Percentiles rank a stretch among this genome's conserved stretches.
phyloP scores from a whole-genome alignment of 2,888 invertebrate species.

The Nematopogon swammerdamellus region DNA sequence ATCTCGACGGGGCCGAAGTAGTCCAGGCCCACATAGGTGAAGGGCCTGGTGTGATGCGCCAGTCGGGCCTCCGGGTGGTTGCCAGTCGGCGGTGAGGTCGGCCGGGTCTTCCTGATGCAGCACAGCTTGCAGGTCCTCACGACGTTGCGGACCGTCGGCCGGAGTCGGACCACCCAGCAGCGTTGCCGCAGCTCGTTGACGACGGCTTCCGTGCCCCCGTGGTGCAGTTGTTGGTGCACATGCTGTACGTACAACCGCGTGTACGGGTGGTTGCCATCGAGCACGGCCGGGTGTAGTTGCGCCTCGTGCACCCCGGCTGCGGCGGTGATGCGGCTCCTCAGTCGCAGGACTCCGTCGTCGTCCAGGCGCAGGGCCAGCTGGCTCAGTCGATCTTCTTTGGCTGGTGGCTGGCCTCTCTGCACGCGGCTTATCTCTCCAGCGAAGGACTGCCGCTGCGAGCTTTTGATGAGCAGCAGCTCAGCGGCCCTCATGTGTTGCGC shows the following conservation, averaged over 20 bases:
- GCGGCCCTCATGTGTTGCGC: background rate
- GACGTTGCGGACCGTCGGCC: slow-evolving; percentile 4
- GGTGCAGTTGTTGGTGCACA: slow-evolving; percentile 4
- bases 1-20: slow-evolving; percentile 6
- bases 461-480: background rate
- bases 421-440: background rate
- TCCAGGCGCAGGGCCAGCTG: slow-evolving; percentile 7
- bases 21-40: slow-evolving; percentile 5
- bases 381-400: background rate
- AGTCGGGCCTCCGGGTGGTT: slow-evolving; percentile 5
- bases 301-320: background rate
- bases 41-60: background rate
- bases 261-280: background rate
- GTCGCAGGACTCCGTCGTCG: slow-evolving; percentile 4
- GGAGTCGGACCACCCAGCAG: slow-evolving; percentile 8
- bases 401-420: background rate
- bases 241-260: background rate
- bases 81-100: slow-evolving; percentile 11
- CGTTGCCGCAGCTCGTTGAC: slow-evolving; percentile 8
- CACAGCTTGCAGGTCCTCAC: slow-evolving; percentile 4
- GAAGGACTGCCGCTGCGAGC: background rate
- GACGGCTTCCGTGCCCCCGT: slow-evolving; percentile 6
- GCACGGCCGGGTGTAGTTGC: slow-evolving; percentile 3
- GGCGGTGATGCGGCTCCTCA: slow-evolving; percentile 2
- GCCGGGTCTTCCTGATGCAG: slow-evolving; percentile 7